phyloP scores from a whole-genome alignment of 2,888 invertebrate genomes.

The Apomyelois bistriatella region DNA sequence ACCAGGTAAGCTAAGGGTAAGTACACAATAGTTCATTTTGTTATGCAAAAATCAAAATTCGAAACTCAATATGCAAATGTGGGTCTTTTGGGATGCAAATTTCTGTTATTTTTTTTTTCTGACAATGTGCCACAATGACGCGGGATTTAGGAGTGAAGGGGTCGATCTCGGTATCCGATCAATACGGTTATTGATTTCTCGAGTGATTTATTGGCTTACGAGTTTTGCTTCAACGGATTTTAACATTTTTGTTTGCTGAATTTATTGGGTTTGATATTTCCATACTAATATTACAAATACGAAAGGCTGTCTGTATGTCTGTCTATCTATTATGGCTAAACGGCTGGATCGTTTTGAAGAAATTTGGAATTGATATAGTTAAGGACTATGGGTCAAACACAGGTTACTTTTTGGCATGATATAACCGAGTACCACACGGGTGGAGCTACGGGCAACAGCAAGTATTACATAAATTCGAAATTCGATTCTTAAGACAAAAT shows the following conservation, averaged over 20 bases:
- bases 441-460: no score
- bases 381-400: no score
- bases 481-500: no score
- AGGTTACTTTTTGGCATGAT: no score
- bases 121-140: conserved; percentile 39
- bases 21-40: conserved; percentile 57
- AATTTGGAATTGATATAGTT: no score
- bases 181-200: conserved; percentile 71
- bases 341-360: no score
- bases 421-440: no score
- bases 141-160: conserved; percentile 20
- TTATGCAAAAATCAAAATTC: conserved; percentile 63
- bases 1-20: conserved; percentile 49
- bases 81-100: conserved; percentile 66
- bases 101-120: conserved; percentile 23
- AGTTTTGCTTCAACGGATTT: conserved; percentile 20
- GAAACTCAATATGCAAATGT: conserved; percentile 76
- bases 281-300: no score
- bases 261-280: background rate
- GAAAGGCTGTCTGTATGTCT: no score
- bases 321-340: no score
- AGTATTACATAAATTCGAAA: no score
- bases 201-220: conserved; percentile 73
- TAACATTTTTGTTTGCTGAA: conserved; percentile 19
- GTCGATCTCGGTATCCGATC: conserved; percentile 43